Conservation (phyloP, 2,888 invertebrate species). For the Phyto melanocephala region DNA sequence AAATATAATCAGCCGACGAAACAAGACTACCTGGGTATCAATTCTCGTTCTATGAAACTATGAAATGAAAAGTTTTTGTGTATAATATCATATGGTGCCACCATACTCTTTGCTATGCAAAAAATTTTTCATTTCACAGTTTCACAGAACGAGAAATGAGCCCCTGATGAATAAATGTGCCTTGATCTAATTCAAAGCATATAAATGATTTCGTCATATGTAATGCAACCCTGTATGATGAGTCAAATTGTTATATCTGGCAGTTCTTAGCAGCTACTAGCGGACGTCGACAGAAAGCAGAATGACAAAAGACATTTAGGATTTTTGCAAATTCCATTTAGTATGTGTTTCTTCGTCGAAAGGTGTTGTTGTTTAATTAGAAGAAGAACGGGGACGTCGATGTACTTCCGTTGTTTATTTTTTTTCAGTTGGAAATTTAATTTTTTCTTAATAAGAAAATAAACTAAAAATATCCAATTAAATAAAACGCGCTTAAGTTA, state of each 20-base stretch:
- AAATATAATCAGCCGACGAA: too few relatives aligned
- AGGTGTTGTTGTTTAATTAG: constrained; percentile 56
- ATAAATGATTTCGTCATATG: too few relatives aligned
- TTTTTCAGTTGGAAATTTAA: constrained; percentile 52
- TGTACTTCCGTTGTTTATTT: constrained; percentile 55
- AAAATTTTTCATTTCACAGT: too few relatives aligned
- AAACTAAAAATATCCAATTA: constrained; percentile 30
- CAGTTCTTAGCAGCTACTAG: constrained; percentile 26
- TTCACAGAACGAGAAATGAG: too few relatives aligned
- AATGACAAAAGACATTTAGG: constrained; percentile 33
- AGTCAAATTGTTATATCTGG: not conserved
- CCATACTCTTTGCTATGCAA: too few relatives aligned
- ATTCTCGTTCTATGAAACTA: too few relatives aligned
- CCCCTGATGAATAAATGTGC: too few relatives aligned
- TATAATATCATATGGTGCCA: too few relatives aligned
- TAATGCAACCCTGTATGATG: too few relatives aligned
- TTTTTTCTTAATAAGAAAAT: constrained; percentile 54
- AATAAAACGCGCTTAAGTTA: constrained; percentile 34
- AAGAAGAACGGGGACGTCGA: constrained; percentile 19
- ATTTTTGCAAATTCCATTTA: constrained; percentile 51
- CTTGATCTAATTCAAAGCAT: too few relatives aligned
- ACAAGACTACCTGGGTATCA: too few relatives aligned
- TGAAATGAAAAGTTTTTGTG: too few relatives aligned
- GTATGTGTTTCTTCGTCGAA: constrained; percentile 59
- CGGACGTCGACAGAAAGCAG: not conserved